Evolutionary conservation across 2,888 invertebrate genomes (phyloP).

Genomic region (Plagodis dolabraria): DNA sequence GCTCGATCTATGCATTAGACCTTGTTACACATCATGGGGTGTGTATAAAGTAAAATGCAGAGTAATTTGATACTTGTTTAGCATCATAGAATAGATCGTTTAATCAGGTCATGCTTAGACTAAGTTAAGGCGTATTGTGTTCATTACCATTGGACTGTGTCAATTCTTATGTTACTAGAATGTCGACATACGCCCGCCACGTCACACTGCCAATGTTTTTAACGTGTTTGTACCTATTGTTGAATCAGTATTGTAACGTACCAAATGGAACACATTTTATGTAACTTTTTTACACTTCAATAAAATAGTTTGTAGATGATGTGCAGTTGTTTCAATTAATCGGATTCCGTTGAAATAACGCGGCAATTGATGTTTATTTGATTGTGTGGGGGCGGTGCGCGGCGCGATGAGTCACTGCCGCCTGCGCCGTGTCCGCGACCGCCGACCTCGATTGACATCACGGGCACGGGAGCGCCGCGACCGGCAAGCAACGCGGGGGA

Average conservation of each 20-base stretch:
- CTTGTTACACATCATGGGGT: slow-evolving; percentile 75
- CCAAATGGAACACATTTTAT: slow-evolving; percentile 70
- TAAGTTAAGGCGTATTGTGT: slow-evolving; percentile 69
- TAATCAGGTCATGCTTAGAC: slow-evolving; percentile 48
- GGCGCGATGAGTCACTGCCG: slow-evolving; percentile 58
- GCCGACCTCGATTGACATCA: slow-evolving; percentile 48
- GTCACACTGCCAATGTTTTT: slow-evolving; percentile 73
- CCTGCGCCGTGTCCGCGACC: slow-evolving; percentile 45
- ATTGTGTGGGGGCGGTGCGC: slow-evolving; percentile 53
- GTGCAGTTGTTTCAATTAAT: slow-evolving; percentile 79
- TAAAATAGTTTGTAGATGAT: slow-evolving; percentile 79
- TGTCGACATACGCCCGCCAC: slow-evolving; percentile 85
- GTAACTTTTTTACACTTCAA: slow-evolving; percentile 75
- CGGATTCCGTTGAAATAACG: slow-evolving; percentile 78
- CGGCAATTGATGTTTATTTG: slow-evolving; percentile 71
- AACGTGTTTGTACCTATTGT: slow-evolving; percentile 53
- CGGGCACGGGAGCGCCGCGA: slow-evolving; percentile 37
- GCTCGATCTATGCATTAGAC: slow-evolving; percentile 78
- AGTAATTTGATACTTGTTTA: slow-evolving; percentile 66
- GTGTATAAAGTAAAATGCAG: slow-evolving; percentile 53
- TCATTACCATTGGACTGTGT: slow-evolving; percentile 85
- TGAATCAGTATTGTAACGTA: slow-evolving; percentile 43
- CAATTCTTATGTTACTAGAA: slow-evolving; percentile 88
- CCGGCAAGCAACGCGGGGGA: slow-evolving; percentile 36
- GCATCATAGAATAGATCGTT: slow-evolving; percentile 68